phyloP scores from a whole-genome alignment of 2,888 invertebrate genomes.

The Cistogaster globosa region DNA sequence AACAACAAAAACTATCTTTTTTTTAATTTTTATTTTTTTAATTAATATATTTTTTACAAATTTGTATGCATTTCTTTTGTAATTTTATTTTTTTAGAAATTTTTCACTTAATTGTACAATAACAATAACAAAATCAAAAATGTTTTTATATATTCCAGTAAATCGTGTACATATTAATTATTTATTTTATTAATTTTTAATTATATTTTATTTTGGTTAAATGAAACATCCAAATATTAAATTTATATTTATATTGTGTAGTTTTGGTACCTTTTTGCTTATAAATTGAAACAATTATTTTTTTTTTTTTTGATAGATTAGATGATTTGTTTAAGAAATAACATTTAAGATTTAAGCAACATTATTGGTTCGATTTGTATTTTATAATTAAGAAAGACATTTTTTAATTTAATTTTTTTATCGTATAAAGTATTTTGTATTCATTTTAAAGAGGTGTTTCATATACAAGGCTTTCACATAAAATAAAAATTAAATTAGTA shows the following conservation, averaged over 20 bases:
- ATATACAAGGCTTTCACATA: neutral
- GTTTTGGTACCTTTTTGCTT: constrained; percentile 36
- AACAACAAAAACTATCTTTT: constrained; percentile 4
- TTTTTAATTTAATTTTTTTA: neutral
- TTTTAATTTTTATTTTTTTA: too few species aligned
- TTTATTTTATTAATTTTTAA: neutral
- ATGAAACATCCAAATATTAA: neutral
- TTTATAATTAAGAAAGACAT: neutral
- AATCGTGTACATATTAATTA: neutral
- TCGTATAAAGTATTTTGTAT: neutral
- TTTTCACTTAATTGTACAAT: constrained; percentile 47
- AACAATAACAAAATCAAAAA: constrained; percentile 41
- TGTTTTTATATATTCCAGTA: constrained; percentile 27
- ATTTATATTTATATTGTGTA: neutral
- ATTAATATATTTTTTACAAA: constrained; percentile 41
- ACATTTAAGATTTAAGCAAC: constrained; percentile 50
- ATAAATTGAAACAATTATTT: constrained; percentile 25
- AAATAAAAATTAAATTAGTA: neutral
- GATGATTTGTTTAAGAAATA: constrained; percentile 7
- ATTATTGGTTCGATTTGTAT: constrained; percentile 6
- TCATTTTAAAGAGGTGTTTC: neutral
- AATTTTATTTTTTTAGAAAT: constrained; percentile 10
- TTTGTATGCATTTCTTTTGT: constrained; percentile 39
- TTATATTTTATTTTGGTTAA: neutral
- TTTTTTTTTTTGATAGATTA: neutral